Base-by-base conservation (phyloP, 2,888 invertebrate genomes). In the Erebia aethiops region DNA sequence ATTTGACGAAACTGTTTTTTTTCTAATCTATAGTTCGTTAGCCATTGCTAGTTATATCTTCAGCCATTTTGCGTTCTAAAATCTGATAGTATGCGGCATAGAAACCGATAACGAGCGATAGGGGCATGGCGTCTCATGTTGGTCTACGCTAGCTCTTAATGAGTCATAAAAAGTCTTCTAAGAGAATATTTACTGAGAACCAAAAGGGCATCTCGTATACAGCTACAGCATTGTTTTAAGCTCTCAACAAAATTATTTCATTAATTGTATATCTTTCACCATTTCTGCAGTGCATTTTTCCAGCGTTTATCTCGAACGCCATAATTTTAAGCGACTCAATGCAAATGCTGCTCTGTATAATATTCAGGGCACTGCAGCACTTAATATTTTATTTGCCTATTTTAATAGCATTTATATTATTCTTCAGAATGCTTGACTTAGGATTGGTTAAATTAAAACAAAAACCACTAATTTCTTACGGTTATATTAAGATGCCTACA, bases 251-350 rank as follows among this genome's bases (percentile, higher is more conserved):
- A n/a, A 41, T 16, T 58, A 35, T 41, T 41, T 41, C 41, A 2
- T 16, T 16, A 60, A 60, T 60, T 60, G 16, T 16, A 11, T 43
- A 11, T 18, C 60, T 60, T 60, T 10, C 41, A 43, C 41, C 51
- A 52, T 60, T 67, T 60, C 18, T 14, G 35, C 57, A 58, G 67
- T 18, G 60, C 60, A 67, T 67, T 67, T 67, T 60, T 67, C 51
- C 60, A 41, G 60, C 67, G 18, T 60, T 67, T 60, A 67, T 67
- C 61, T 61, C 18, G 16, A 46, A 61, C n/a, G 61, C 18, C 43
- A 61, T 61, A 61, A 43, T 18, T 60, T 61, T 61, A 61, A 61
- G 61, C 43, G 43, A 46, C 43, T 61, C 61, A 61, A 61, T 61
- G 61, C 61, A 61, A 61, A 61, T 61, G 61, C 61, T 13, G 18